Conservation (phyloP, 2,797 vertebrate species). For the Mionectes olivaceus region DNA sequence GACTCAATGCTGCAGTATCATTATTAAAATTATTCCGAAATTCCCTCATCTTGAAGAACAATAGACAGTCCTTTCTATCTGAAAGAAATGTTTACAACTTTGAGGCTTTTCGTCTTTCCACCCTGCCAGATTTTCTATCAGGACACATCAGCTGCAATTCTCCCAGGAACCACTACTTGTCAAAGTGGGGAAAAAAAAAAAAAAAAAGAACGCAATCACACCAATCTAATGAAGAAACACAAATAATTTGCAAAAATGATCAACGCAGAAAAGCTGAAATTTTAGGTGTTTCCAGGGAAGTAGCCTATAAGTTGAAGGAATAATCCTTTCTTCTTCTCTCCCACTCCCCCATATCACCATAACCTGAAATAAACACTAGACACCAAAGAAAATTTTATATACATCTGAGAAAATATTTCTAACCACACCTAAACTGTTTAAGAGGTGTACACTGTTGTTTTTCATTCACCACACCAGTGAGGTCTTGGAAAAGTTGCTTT, state of each 20-base stretch:
- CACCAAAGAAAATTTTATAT: not conserved
- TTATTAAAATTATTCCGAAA: not conserved
- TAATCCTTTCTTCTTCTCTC: not conserved
- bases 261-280: not conserved
- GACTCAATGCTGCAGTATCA: not conserved
- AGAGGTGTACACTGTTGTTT: not conserved
- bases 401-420: not conserved
- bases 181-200: not conserved
- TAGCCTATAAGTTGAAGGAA: not conserved
- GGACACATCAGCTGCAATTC: not conserved
- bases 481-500: not conserved
- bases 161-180: not conserved
- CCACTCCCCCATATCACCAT: not conserved
- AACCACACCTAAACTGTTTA: not conserved
- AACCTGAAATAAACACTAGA: not conserved
- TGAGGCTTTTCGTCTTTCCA: not conserved
- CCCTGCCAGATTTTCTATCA: not conserved
- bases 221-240: not conserved
- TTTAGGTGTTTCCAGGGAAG: not conserved
- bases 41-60: not conserved
- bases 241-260: not conserved
- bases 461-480: not conserved
- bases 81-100: not conserved
- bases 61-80: not conserved
- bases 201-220: not conserved